Evolutionary conservation across 2,113 vertebrate genomes (phyloP).

Genomic region (Bubalus kerabau): DNA sequence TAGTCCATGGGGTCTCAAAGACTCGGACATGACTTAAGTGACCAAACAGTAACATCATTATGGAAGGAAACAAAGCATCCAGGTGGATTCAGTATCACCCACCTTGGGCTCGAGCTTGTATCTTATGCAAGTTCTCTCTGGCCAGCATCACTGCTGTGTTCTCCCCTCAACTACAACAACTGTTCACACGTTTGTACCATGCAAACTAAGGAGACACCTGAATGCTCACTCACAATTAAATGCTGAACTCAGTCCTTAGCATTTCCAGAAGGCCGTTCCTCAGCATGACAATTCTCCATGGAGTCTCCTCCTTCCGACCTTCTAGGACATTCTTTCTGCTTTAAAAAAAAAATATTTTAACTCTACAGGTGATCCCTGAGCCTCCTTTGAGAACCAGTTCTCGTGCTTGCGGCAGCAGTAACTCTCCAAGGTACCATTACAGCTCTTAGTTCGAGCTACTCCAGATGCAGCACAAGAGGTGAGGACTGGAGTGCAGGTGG

Average conservation of each 20-base stretch:
- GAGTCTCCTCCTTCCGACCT: not conserved
- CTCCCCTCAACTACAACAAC: not conserved
- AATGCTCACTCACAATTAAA: not conserved
- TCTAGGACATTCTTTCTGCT: not conserved
- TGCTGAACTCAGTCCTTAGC: not conserved
- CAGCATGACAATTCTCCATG: not conserved
- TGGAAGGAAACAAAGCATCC: not conserved
- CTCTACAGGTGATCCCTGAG: not conserved
- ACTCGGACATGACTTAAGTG: fast-evolving
- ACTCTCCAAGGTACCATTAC: not conserved
- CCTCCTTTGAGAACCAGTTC: not conserved
- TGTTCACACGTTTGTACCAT: not conserved
- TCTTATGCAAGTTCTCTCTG: not conserved
- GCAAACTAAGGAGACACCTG: not conserved
- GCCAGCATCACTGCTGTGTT: not conserved
- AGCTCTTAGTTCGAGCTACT: not conserved
- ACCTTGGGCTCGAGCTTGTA: not conserved
- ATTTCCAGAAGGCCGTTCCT: not conserved
- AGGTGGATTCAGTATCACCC: not conserved
- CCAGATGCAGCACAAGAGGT: not conserved
- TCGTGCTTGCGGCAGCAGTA: not conserved
- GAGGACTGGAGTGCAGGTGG: not conserved
- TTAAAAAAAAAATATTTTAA: not conserved
- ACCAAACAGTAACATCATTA: not conserved
- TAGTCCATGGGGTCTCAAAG: not conserved